Percentiles rank a stretch among this genome's conserved stretches.
Conservation (phyloP, 2,888 invertebrate genomes). For the Myathropa florea region DNA sequence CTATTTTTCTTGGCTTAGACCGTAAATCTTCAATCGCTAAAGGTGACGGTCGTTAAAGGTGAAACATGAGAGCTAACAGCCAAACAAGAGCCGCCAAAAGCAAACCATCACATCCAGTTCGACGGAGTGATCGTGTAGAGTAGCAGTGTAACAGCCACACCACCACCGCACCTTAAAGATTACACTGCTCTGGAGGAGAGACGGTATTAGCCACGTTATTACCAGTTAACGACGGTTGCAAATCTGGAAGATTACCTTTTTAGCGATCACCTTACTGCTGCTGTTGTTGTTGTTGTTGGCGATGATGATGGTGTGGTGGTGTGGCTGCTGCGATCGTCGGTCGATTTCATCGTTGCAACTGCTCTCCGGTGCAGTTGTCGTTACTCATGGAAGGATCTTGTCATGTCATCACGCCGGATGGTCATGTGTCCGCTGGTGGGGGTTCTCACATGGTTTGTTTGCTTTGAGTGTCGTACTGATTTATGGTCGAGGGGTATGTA, state of each 20-base stretch:
- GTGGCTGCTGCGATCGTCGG: background rate
- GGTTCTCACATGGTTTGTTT: constrained; percentile 5
- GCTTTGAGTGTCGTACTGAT: constrained; percentile 29
- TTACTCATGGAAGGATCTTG: constrained; percentile 29
- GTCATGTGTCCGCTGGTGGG: constrained; percentile 15
- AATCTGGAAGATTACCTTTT: constrained; percentile 44
- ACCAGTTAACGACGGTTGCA: constrained; percentile 42
- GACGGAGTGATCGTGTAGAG: constrained; percentile 3
- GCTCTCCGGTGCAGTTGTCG: constrained; percentile 1
- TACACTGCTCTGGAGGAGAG: background rate
- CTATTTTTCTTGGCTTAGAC: background rate
- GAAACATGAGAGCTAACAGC: constrained; percentile 27
- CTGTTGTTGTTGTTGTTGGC: background rate
- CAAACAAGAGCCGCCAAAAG: constrained; percentile 40
- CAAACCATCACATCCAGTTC: constrained; percentile 24
- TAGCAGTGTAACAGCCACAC: constrained; percentile 15
- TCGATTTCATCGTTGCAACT: background rate
- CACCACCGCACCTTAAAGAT: constrained; percentile 23
- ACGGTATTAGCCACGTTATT: constrained; percentile 31
- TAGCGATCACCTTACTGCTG: constrained; percentile 23
- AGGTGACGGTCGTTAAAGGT: constrained; percentile 58
- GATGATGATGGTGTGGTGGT: background rate
- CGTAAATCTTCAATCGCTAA: constrained; percentile 34
- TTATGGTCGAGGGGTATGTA: background rate
- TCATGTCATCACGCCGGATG: constrained; percentile 24